Evolutionary conservation across 2,888 invertebrate genomes (phyloP), one percentile per base, ranked within the genome.

Genomic region (Athalia cordata): DNA sequence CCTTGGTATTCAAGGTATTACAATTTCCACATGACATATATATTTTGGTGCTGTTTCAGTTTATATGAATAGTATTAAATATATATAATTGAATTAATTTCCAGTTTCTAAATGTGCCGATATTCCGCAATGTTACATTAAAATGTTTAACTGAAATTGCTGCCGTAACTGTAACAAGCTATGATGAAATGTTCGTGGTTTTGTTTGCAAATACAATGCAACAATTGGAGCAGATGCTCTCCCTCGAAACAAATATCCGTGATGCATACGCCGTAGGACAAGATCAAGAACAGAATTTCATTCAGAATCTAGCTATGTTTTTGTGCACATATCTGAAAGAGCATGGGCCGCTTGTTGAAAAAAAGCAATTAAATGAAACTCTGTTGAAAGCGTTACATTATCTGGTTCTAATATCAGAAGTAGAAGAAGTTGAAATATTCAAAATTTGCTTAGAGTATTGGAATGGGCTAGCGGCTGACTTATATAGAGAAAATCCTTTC

Each of bases 401-500:
- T 89, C 93, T 98, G 84, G 96, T 97, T 7, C 92, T 97, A 86
- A 98, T 98, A 90, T 99, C 99, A 11, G 97, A 98, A 92, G 99
- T 99, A 3, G 99, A 99, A 84, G 99, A 99, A 90, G 98, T 98
- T 0, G 99, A 99, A 92, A 98, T 99, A 81, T 99, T 99, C 90
- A 99, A 99, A 92, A 99, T 99, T 83, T 99, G 99, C 88, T 92
- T 99, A 82, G 99, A 99, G 90, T 99, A 98, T 91, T 99, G 99
- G 99, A 98, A 98, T 91, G 94, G 95, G 80, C 92, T 99, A 81
- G 95, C 98, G 49, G 94, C 97, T 80, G 98, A 98, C 89, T 92
- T 99, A 84, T 99, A 99, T 89, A 95, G 96, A 88, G 96, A 97
- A 87, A 95, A 94, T 85, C 96, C 97, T 45, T 95, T 94, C 89